Percentiles rank a stretch among this genome's conserved stretches.
Conservation (phyloP, 2,797 vertebrate genomes). For the Ibycter americanus region DNA sequence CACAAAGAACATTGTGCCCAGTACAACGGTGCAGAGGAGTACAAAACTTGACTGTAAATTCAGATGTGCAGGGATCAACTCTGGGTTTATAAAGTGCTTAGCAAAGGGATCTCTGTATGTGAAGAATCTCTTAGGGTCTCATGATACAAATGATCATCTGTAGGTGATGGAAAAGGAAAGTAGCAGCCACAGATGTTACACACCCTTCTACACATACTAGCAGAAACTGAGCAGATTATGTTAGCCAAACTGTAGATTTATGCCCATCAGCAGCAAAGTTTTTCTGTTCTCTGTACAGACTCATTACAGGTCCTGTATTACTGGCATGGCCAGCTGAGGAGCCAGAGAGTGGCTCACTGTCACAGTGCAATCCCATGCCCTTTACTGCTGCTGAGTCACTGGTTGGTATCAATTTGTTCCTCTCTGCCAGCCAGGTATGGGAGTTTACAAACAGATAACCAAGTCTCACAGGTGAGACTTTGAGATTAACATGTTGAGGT, state of each 20-base stretch:
- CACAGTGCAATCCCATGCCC: background rate
- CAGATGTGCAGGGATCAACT: background rate
- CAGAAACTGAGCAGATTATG: background rate
- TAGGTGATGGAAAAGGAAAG: background rate
- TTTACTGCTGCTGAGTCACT: background rate
- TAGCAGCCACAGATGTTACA: background rate
- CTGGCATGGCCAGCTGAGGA: background rate
- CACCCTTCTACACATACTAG: fast-evolving
- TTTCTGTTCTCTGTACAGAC: background rate
- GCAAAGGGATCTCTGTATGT: background rate
- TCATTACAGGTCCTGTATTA: background rate
- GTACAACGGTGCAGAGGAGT: background rate
- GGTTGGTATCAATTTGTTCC: background rate
- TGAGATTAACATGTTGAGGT: background rate
- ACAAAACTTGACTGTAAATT: background rate
- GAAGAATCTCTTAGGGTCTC: background rate
- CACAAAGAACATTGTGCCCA: background rate
- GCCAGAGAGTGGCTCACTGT: background rate
- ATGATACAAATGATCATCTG: background rate
- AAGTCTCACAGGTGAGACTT: background rate
- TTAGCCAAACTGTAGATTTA: background rate
- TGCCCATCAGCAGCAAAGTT: background rate
- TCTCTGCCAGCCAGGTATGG: background rate
- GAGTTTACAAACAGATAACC: background rate
- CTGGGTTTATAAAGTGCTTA: background rate